Conservation (phyloP, 2,888 invertebrate species). For the Coelopa pilipes region DNA sequence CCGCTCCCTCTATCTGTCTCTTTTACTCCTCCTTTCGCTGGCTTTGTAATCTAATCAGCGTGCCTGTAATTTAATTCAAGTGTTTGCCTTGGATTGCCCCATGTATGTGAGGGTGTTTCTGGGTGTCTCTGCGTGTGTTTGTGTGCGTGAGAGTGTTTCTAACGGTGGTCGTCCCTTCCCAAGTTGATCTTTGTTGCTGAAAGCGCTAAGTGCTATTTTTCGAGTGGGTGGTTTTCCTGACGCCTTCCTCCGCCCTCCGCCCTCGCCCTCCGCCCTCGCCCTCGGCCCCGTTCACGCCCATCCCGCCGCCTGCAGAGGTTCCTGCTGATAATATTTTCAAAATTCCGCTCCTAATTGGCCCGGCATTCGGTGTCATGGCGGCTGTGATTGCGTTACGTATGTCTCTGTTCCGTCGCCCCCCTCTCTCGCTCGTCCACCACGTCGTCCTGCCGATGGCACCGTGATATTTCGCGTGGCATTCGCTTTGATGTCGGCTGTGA, state of each 20-base stretch:
- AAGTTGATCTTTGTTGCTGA: no score
- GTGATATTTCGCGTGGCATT: no score
- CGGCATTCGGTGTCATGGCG: neutral
- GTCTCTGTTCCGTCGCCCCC: no score
- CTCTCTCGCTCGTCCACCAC: no score
- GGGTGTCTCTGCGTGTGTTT: neutral
- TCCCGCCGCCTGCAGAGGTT: neutral
- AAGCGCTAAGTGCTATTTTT: constrained; percentile 13
- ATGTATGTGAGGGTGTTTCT: neutral
- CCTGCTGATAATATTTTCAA: constrained; percentile 14
- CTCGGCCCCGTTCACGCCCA: neutral
- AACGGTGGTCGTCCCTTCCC: neutral
- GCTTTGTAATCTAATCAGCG: constrained; percentile 18
- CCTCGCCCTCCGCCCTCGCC: no score
- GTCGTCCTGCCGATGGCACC: no score
- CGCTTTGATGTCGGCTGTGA: no score
- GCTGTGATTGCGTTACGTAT: neutral
- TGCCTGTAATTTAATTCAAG: constrained; percentile 5
- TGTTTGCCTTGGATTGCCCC: neutral
- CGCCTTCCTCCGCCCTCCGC: neutral
- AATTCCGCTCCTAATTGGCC: constrained; percentile 6
- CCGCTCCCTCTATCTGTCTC: neutral
- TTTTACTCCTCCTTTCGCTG: neutral
- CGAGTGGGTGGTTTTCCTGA: constrained; percentile 27
- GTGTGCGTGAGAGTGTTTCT: neutral